phyloP scores from a whole-genome alignment of 2,888 invertebrate species.

The Phalangium opilio region DNA sequence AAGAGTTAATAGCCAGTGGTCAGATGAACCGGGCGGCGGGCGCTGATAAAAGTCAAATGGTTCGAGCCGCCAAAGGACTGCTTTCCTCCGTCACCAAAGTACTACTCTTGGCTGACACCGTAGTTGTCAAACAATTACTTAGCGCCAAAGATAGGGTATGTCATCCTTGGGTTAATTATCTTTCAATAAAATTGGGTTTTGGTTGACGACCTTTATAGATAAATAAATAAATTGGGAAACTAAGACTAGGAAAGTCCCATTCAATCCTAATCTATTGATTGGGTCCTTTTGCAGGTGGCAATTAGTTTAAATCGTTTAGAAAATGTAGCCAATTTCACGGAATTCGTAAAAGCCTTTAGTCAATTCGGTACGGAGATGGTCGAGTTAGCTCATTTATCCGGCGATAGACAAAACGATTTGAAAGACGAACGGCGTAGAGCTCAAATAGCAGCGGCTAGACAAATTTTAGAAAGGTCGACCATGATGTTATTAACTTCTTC shows the following conservation, averaged over 20 bases:
- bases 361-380: conserved; percentile 99
- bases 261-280: no score
- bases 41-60: conserved; percentile 37
- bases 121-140: conserved; percentile 89
- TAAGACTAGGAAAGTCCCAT: no score
- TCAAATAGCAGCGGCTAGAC: conserved; percentile 93
- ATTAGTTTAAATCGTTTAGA: conserved; percentile 31
- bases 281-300: conserved; percentile 12
- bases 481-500: conserved; percentile 93
- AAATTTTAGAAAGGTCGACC: conserved; percentile 86
- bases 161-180: neutral
- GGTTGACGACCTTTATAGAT: no score
- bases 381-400: conserved; percentile 85
- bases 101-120: conserved; percentile 86
- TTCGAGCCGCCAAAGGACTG: conserved; percentile 80
- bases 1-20: conserved; percentile 6
- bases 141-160: conserved; percentile 85
- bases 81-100: conserved; percentile 90
- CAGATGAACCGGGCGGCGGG: conserved; percentile 13
- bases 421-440: conserved; percentile 80
- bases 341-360: conserved; percentile 96
- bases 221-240: no score
- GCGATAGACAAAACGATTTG: conserved; percentile 52
- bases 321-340: conserved; percentile 46
- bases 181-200: no score